phyloP scores from a whole-genome alignment of 2,113 vertebrate species.

The Tor tambroides region DNA sequence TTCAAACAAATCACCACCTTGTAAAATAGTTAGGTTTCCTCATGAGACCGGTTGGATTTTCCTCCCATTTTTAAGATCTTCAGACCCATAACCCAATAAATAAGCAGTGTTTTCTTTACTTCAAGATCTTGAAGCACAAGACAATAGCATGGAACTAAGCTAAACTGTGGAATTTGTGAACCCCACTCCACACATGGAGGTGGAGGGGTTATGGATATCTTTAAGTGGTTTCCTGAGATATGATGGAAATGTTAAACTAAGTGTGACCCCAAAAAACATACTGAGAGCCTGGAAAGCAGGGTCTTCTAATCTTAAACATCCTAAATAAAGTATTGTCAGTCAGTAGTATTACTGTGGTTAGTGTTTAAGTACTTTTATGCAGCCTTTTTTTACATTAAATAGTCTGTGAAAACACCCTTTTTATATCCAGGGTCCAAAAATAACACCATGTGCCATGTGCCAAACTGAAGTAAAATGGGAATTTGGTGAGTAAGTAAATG shows the following conservation, averaged over 20 bases:
- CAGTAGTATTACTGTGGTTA: neutral
- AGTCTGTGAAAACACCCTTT: neutral
- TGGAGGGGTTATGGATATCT: slow-evolving; percentile 43
- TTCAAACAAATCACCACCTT: no score
- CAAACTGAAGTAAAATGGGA: neutral
- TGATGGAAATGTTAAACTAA: slow-evolving; percentile 42
- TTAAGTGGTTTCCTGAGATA: slow-evolving; percentile 59
- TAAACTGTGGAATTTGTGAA: slow-evolving; percentile 45
- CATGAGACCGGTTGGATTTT: slow-evolving; percentile 44
- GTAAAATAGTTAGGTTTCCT: neutral
- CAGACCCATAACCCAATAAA: slow-evolving; percentile 51
- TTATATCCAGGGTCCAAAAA: neutral
- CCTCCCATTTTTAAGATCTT: slow-evolving; percentile 40
- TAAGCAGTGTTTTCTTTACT: slow-evolving; percentile 1
- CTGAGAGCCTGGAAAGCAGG: slow-evolving; percentile 16
- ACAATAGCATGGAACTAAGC: neutral
- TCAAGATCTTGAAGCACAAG: slow-evolving; percentile 31
- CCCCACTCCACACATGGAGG: slow-evolving; percentile 39
- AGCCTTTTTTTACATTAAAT: neutral
- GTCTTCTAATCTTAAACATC: neutral
- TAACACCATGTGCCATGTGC: neutral
- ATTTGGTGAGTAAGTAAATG: neutral
- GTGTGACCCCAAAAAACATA: slow-evolving; percentile 32
- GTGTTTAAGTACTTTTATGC: neutral
- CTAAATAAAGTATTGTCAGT: no score